Evolutionary conservation across 2,888 invertebrate genomes (phyloP).

Genomic region (Nomada hirtipes): DNA sequence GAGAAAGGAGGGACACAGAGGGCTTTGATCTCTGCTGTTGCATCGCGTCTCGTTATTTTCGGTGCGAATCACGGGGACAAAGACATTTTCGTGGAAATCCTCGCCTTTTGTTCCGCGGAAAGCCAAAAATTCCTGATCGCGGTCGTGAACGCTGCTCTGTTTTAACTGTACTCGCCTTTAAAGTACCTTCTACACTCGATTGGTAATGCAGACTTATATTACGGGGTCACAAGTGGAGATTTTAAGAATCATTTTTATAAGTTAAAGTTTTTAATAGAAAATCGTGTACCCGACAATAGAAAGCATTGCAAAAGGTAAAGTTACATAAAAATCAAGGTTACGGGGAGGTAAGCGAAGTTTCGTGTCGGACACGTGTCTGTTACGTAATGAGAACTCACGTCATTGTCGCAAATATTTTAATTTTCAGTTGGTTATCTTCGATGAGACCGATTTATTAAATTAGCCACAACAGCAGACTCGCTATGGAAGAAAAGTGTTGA

Average conservation of each 20-base stretch:
- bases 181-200: neutral
- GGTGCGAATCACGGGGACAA: conserved; percentile 55
- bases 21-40: conserved; percentile 56
- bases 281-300: conserved; percentile 1
- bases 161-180: too few relatives aligned
- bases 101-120: conserved; percentile 20
- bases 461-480: neutral
- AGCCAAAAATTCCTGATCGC: neutral
- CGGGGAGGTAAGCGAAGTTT: conserved; percentile 38
- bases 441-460: conserved; percentile 35
- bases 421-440: conserved; percentile 36
- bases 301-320: conserved; percentile 12
- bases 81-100: conserved; percentile 52
- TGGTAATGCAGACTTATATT: too few relatives aligned
- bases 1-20: conserved; percentile 25
- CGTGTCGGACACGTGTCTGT: conserved; percentile 27
- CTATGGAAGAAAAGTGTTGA: neutral
- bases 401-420: conserved; percentile 56
- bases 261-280: neutral
- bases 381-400: conserved; percentile 49
- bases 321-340: conserved; percentile 48
- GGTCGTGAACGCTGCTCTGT: neutral
- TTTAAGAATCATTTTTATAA: neutral
- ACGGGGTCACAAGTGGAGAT: too few relatives aligned
- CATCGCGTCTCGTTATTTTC: conserved; percentile 58